These are phyloP conservation scores for Anhinga anhinga DNA, from an alignment of 2,113 vertebrate genomes.

Conservation along the genomic window DNA sequence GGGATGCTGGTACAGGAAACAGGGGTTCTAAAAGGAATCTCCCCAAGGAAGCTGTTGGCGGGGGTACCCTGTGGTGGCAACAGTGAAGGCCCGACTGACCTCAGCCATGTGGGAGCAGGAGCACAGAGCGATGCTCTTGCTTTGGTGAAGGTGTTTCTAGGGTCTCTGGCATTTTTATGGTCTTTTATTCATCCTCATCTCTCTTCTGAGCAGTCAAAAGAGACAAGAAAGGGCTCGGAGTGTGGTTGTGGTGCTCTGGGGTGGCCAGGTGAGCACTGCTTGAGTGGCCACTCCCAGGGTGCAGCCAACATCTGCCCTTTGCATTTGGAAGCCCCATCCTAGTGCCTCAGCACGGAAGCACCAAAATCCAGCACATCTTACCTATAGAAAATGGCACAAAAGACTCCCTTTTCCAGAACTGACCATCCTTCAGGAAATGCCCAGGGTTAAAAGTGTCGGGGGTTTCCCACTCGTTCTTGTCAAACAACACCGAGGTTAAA, in stretches of 20 bases:
- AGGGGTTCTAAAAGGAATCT: neutral
- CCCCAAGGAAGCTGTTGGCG: neutral
- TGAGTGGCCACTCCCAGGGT: neutral
- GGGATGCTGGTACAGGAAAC: neutral
- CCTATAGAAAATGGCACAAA: slow-evolving; percentile 86
- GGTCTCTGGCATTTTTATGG: neutral
- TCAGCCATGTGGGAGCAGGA: neutral
- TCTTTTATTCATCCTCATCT: neutral
- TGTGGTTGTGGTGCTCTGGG: neutral
- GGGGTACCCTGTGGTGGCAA: neutral
- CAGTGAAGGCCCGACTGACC: too few species aligned
- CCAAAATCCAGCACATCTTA: slow-evolving; percentile 27
- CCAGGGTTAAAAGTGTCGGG: slow-evolving; percentile 80
- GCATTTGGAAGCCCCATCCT: neutral
- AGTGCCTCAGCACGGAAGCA: neutral
- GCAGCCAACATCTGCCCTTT: neutral
- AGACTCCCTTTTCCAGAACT: slow-evolving; percentile 76
- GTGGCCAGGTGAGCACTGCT: too few species aligned
- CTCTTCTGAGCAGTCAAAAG: neutral
- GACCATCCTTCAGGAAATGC: slow-evolving; percentile 85
- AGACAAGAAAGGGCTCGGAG: neutral
- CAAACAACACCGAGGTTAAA: slow-evolving; percentile 76
- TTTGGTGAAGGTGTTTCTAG: neutral
- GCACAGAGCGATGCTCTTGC: accelerated
- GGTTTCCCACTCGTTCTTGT: slow-evolving; percentile 80